Evolutionary conservation across 2,113 vertebrate genomes (phyloP), one percentile per base, ranked within the genome.

Genomic region (Mormyrus lacerda): DNA sequence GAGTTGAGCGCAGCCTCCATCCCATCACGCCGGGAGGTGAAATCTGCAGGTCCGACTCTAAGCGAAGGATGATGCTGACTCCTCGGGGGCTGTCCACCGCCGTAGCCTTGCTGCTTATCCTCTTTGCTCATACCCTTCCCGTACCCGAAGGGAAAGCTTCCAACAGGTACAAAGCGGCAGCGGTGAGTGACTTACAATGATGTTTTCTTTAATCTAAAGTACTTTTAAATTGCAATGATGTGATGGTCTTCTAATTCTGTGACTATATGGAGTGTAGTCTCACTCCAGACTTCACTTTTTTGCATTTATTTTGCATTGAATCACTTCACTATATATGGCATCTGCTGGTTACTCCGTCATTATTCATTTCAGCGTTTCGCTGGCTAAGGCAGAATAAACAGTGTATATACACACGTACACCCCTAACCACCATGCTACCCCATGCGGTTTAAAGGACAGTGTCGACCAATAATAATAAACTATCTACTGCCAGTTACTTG

Each of bases 171-270:
- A 94, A 92, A 87, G 69, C 85, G 13, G 91, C 91, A 31, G 58
- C 65, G 94, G 95, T 96, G 92, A 95, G 95, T 94, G 55, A 90
- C 31, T 76, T 13, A 5, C 45, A 89, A 19, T 15, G 47, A 7
- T 86, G 19, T 13, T 50, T 42, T 47, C 3, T 13, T 0, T 7
- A 45, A 10, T 85, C 44, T 9, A 11, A 45, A 24, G 11, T 48
- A n/a, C 45, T 85, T 85, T 85, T 47, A 85, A 42, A 79, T 15
- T 79, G 73, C 27, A 35, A 42, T 73, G 10, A 3, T 11, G 27
- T 7, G 31, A 4, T 39, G 69, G 11, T 39, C 15, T 31, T n/a
- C 24, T 13, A 65, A 65, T 27, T 27, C 9, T 76, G 35, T 19
- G 73, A 79, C 73, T 42, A 79, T 27, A 1, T 27, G n/a, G 61